Conservation (phyloP, 1,140 invertebrate genomes). For the Tenebrio molitor region DNA sequence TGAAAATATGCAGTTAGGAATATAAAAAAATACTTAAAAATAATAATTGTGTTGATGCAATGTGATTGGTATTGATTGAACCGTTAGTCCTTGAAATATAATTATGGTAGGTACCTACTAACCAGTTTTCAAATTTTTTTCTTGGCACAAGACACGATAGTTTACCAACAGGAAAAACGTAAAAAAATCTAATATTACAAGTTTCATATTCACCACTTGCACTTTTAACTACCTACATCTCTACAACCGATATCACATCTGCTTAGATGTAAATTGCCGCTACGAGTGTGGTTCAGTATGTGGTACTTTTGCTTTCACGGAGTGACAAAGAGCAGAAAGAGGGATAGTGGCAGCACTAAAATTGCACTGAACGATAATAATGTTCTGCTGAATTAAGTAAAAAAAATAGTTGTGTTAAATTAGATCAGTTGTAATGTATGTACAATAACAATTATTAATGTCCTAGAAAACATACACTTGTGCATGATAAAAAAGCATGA, state of each 20-base stretch:
- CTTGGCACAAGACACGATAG: conserved; percentile 7
- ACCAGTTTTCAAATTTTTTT: neutral
- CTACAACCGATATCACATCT: neutral
- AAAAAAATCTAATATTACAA: neutral
- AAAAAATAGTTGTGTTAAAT: too few relatives aligned
- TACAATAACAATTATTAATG: too few relatives aligned
- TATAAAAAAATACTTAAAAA: too few relatives aligned
- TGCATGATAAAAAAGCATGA: too few relatives aligned
- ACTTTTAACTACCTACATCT: conserved; percentile 27
- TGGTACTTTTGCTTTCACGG: conserved; percentile 43
- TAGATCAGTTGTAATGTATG: too few relatives aligned
- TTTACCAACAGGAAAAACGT: neutral
- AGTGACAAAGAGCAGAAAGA: conserved; percentile 16
- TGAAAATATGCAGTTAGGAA: too few relatives aligned
- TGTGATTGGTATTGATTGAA: neutral
- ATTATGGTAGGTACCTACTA: neutral
- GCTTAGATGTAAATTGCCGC: conserved; percentile 9
- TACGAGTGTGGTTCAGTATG: neutral
- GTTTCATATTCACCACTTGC: conserved; percentile 16
- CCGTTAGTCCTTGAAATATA: neutral
- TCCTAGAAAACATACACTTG: too few relatives aligned
- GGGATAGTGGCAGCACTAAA: too few relatives aligned
- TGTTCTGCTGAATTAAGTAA: too few relatives aligned
- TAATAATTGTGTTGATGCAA: too few relatives aligned
- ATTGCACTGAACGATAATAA: too few relatives aligned